Base-by-base conservation (phyloP, 2,797 vertebrate genomes). In the Pteronotus mesoamericanus region DNA sequence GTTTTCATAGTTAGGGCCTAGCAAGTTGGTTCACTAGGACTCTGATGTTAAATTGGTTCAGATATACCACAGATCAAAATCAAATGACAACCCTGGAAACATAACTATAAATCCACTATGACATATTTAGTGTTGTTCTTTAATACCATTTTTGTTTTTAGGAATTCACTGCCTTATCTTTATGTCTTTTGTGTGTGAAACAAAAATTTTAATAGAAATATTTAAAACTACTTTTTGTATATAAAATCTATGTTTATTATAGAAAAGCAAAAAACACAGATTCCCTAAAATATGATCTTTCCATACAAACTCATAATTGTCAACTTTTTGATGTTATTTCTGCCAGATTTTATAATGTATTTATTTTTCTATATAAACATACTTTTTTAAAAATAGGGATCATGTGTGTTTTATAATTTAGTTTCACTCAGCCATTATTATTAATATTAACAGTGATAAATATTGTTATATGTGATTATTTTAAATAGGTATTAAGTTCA, bases 371-470 rank as follows among this genome's bases (percentile, higher is more conserved):
- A 59, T 87, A 34, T 5, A 21, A 51, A 46, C 34, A 39, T 19
- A 46, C 51, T 24, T 79, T 87, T 94, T 92, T 5, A 83, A 57
- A 95, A 91, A 61, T 61, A 29, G 79, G 69, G 51, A 6, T 85
- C 59, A 59, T 92, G 0, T 80, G 15, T 95, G 29, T 94, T 96
- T 93, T 89, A 48, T 69, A 91, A 94, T 79, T 87, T 95, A 64
- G 77, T 85, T 34, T 68, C 55, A 80, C 37, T 64, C 32, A 95
- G 29, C 21, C 29, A 48, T 84, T 71, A 82, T 91, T 86, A 22
- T 57, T 51, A 74, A 37, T 86, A 72, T 79, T 89, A 89, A 86
- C 29, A 53, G n/a, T 83, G 39, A 79, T 91, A 69, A 74, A 83
- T 96, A 75, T 61, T 95, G 44, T 16, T 57, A 6, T 84, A 21